Evolutionary conservation across 1,140 invertebrate genomes (phyloP).

Genomic region (Bombus superbus): DNA sequence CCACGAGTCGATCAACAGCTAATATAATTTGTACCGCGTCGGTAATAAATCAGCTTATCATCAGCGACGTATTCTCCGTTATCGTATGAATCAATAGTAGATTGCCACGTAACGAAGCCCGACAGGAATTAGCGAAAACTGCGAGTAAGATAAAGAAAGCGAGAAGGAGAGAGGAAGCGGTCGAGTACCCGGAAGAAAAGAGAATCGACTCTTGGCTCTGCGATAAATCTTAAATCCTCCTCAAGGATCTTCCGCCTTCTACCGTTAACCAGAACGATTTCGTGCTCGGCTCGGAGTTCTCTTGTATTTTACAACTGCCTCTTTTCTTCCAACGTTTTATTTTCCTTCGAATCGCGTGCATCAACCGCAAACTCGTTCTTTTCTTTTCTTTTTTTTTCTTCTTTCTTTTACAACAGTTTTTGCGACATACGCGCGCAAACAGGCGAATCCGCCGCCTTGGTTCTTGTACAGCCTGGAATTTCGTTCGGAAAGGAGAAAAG

Average conservation of each 20-base stretch:
- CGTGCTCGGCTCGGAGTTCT: neutral
- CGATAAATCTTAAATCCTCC: slow-evolving; percentile 65
- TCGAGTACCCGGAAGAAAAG: slow-evolving; percentile 41
- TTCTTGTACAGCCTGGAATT: fast-evolving
- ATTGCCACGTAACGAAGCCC: neutral
- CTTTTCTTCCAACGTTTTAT: neutral
- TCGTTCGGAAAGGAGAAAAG: neutral
- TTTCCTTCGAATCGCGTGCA: too few species aligned
- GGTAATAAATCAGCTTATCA: slow-evolving; percentile 5
- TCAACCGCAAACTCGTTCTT: too few species aligned
- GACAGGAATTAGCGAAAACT: slow-evolving; percentile 17
- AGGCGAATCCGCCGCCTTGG: neutral
- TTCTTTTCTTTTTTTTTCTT: too few species aligned
- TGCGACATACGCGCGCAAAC: too few species aligned
- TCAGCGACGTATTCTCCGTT: neutral
- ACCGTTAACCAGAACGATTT: slow-evolving; percentile 11
- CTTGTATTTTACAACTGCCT: neutral
- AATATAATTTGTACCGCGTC: neutral
- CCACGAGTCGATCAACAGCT: neutral
- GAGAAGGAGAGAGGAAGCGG: slow-evolving; percentile 34
- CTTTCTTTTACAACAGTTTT: too few species aligned
- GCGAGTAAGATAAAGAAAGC: neutral
- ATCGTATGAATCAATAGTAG: slow-evolving; percentile 36
- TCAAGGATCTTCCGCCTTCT: slow-evolving; percentile 59
- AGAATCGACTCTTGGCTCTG: slow-evolving; percentile 29